phyloP scores from a whole-genome alignment of 1,140 invertebrate species.

The Geopemphigus sp. region DNA sequence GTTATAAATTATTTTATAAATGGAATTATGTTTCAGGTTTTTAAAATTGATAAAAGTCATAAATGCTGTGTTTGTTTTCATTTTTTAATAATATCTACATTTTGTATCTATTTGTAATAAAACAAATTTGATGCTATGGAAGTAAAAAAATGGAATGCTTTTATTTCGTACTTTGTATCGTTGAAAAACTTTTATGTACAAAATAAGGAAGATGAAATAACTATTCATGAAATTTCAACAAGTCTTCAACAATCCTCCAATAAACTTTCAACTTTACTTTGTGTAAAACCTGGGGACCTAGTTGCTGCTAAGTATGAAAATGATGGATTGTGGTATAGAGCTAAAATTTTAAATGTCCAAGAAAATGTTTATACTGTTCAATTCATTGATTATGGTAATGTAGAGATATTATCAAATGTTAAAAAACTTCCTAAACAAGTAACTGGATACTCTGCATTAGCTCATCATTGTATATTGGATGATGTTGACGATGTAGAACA shows the following conservation, averaged over 20 bases:
- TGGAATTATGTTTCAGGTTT: slow-evolving; percentile 12
- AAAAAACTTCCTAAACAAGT: slow-evolving; percentile 19
- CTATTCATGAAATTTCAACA: background rate
- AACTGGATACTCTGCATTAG: background rate
- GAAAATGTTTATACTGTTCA: background rate
- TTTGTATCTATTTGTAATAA: background rate
- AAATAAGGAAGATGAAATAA: background rate
- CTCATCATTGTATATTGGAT: slow-evolving; percentile 18
- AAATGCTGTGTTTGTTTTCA: slow-evolving; percentile 11
- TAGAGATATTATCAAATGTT: background rate
- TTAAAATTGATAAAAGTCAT: background rate
- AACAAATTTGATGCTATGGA: slow-evolving; percentile 2
- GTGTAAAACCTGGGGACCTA: background rate
- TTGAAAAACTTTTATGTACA: slow-evolving; percentile 35
- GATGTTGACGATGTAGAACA: slow-evolving; percentile 25
- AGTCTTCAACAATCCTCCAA: background rate
- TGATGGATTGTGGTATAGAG: slow-evolving; percentile 40
- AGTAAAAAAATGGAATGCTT: background rate
- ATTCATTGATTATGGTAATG: slow-evolving; percentile 40
- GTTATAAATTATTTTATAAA: no score
- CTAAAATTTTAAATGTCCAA: slow-evolving; percentile 10
- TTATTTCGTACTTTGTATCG: slow-evolving; percentile 21
- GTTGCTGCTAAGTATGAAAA: slow-evolving; percentile 37
- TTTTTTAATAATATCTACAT: background rate
- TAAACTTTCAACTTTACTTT: background rate